phyloP scores from a whole-genome alignment of 2,797 vertebrate species.

The Helarctos malayanus region DNA sequence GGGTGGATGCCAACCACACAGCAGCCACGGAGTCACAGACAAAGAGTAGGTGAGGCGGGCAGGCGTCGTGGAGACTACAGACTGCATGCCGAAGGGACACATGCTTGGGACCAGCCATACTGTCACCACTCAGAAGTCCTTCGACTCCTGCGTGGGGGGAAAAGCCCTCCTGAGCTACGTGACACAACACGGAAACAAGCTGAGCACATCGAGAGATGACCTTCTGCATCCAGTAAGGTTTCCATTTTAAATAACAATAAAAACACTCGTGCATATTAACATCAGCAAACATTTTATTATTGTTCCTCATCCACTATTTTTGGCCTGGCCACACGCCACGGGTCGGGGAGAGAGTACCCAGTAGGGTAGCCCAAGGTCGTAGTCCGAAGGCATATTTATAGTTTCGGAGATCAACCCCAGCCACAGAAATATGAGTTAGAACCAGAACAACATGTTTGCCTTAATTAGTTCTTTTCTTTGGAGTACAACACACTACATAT shows the following conservation, averaged over 20 bases:
- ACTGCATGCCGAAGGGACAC: neutral
- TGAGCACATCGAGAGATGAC: conserved; percentile 32
- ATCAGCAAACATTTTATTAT: conserved; percentile 51
- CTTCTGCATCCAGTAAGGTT: conserved; percentile 63
- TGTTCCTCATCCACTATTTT: conserved; percentile 52
- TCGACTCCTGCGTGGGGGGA: neutral
- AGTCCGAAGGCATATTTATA: conserved; percentile 17
- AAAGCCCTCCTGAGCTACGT: neutral
- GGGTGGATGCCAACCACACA: conserved; percentile 79
- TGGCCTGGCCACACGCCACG: neutral
- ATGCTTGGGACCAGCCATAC: conserved; percentile 28
- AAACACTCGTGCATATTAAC: conserved; percentile 22
- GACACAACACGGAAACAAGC: neutral
- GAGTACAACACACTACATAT: conserved; percentile 22
- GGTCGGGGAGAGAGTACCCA: neutral
- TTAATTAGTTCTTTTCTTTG: conserved; percentile 74
- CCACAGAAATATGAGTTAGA: conserved; percentile 58
- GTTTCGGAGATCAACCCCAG: neutral
- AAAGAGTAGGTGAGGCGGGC: conserved; percentile 83
- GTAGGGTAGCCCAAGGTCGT: conserved; percentile 45
- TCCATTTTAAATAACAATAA: conserved; percentile 66
- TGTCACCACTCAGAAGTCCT: conserved; percentile 56
- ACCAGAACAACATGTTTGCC: conserved; percentile 39
- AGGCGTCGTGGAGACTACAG: conserved; percentile 69
- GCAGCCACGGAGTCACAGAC: conserved; percentile 79